These are phyloP conservation scores for Hassar affinis DNA, from an alignment of 2,113 vertebrate genomes.

Conservation along the genomic window DNA sequence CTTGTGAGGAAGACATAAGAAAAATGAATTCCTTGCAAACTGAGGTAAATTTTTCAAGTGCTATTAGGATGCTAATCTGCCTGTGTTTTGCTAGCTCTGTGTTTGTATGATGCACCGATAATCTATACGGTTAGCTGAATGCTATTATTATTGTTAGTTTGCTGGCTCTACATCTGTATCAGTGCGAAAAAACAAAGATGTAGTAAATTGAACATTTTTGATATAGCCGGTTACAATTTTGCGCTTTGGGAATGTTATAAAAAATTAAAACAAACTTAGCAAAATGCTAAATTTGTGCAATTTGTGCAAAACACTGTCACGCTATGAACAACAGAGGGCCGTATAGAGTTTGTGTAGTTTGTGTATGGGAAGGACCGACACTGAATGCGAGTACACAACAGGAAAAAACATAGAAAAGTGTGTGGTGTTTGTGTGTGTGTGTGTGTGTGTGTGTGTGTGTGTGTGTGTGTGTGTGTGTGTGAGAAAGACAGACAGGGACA, in stretches of 20 bases:
- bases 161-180: background rate
- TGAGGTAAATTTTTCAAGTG: background rate
- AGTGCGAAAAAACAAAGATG: background rate
- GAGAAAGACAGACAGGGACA: constrained; percentile 20
- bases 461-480: constrained; percentile 16
- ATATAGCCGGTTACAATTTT: background rate
- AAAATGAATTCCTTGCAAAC: background rate
- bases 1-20: background rate
- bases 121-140: background rate
- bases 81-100: background rate
- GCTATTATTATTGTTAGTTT: background rate
- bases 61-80: background rate
- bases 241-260: background rate
- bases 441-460: constrained; percentile 31
- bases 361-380: constrained; percentile 21
- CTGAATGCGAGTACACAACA: constrained; percentile 17
- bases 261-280: background rate
- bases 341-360: background rate
- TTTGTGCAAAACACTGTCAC: too few species aligned
- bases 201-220: background rate
- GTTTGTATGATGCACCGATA: background rate
- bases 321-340: background rate
- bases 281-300: background rate
- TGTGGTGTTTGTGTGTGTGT: constrained; percentile 19
- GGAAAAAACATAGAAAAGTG: constrained; percentile 27